A percentile compares a stretch with the other conserved stretches of the same genome.
These are phyloP conservation scores for Pediacus dermestoides DNA, from an alignment of 2,888 invertebrate genomes.

Conservation along the genomic window DNA sequence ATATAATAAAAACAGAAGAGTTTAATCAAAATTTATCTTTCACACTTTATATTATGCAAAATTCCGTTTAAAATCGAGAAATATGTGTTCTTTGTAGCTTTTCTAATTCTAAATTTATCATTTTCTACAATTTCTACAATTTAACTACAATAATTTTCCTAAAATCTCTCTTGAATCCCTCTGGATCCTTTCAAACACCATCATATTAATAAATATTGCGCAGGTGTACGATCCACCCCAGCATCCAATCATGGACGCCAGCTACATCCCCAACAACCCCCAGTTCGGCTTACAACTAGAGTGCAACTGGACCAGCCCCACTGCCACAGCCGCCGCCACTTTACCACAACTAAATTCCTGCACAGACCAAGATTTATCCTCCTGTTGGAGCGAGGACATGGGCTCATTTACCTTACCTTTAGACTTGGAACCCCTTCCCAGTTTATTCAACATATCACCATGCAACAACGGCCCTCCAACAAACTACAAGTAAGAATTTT, in stretches of 20 bases:
- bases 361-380: slow-evolving; percentile 44
- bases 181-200: too few relatives aligned
- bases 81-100: too few relatives aligned
- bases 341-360: slow-evolving; percentile 23
- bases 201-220: slow-evolving; percentile 33
- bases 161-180: too few relatives aligned
- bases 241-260: slow-evolving; percentile 39
- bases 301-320: slow-evolving; percentile 47
- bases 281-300: slow-evolving; percentile 59
- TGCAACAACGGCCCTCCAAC: slow-evolving; percentile 58
- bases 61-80: too few relatives aligned
- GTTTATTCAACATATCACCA: slow-evolving; percentile 82
- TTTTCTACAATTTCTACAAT: too few relatives aligned
- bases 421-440: slow-evolving; percentile 83
- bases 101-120: too few relatives aligned
- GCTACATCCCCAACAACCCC: slow-evolving; percentile 66
- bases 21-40: too few relatives aligned
- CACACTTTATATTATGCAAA: too few relatives aligned
- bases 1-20: too few relatives aligned
- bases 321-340: slow-evolving; percentile 38
- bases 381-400: slow-evolving; percentile 66
- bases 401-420: slow-evolving; percentile 81
- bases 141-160: too few relatives aligned
- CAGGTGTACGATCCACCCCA: slow-evolving; percentile 30
- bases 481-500: slow-evolving; percentile 62